These are phyloP conservation scores for Ricordea florida DNA, from an alignment of 92 coral and sea anemone species.

Conservation along the genomic window DNA sequence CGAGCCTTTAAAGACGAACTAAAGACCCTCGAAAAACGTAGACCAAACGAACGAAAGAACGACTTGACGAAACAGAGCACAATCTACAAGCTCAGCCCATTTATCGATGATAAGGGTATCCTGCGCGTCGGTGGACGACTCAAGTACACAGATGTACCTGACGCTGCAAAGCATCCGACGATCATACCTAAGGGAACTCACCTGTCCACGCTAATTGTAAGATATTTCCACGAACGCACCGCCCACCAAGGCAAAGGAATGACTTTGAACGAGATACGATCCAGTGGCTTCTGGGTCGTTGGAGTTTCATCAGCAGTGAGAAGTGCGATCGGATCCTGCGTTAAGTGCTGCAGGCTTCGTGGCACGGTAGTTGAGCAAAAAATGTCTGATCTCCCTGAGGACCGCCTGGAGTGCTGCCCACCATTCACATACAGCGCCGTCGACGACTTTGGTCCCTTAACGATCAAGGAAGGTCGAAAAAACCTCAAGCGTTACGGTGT, in stretches of 20 bases:
- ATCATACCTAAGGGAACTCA: constrained; percentile 47
- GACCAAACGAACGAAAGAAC: not conserved
- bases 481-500: constrained; percentile 66
- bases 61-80: not conserved
- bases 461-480: constrained; percentile 49
- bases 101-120: constrained; percentile 38
- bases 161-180: constrained; percentile 32
- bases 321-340: constrained; percentile 12
- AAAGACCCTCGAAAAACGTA: not conserved
- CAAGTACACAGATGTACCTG: constrained; percentile 1
- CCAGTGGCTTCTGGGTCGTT: constrained; percentile 65
- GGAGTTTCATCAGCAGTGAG: constrained; percentile 55
- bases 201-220: constrained; percentile 25
- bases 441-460: constrained; percentile 55
- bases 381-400: constrained; percentile 68
- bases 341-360: constrained; percentile 48
- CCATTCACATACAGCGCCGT: constrained; percentile 62
- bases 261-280: constrained; percentile 45
- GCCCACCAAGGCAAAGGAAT: constrained; percentile 65
- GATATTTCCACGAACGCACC: constrained; percentile 29
- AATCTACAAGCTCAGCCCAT: constrained; percentile 61
- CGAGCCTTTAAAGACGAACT: constrained; percentile 35
- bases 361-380: constrained; percentile 37
- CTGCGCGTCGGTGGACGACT: constrained; percentile 65
- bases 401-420: constrained; percentile 34